Base-by-base conservation (phyloP, 2,797 vertebrate genomes). In the Spheniscus humboldti region DNA sequence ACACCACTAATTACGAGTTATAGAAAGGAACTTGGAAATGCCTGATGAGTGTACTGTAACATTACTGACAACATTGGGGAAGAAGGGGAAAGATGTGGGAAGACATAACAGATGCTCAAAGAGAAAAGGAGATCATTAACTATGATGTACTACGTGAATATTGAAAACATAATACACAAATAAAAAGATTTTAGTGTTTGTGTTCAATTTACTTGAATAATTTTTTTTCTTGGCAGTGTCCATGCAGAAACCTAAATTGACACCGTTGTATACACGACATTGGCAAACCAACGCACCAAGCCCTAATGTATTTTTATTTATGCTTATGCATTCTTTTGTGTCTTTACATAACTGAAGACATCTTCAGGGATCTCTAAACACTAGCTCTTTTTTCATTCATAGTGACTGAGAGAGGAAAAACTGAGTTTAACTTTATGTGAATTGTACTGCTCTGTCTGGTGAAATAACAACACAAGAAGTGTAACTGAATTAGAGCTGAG, bases 241-340 rank as follows among this genome's bases (percentile, higher is more conserved):
- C 18, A 6, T 59, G 14, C 22, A 72, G 62, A 76, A 92, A 41
- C 10, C 19, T 30, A 15, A 43, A 71, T 9, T 35, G 35, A 20
- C 39, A 59, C 24, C 0, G 1, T 10, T 27, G 2, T 7, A 22
- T 31, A 47, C 1, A 1, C 43, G 22, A 67, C 7, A 8, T 12
- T 2, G 3, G 2, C 39, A 50, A 64, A 67, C 2, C 3, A 67
- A 78, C 0, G 3, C 24, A 37, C 13, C 2, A 7, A 25, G 4
- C 39, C 20, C 14, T 69, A 48, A 33, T 8, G 20, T 15, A 15
- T 10, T 60, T 90, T 69, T 56, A 23, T n/a, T 56, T 50, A 31
- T 23, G 18, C 14, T 41, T 64, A 9, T 39, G 11, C 2, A 1
- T 4, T 6, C 53, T 86, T 71, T 69, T 68, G 12, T 9, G 10